phyloP scores from a whole-genome alignment of 2,113 vertebrate species.

The Thalassarche chlororhynchos region DNA sequence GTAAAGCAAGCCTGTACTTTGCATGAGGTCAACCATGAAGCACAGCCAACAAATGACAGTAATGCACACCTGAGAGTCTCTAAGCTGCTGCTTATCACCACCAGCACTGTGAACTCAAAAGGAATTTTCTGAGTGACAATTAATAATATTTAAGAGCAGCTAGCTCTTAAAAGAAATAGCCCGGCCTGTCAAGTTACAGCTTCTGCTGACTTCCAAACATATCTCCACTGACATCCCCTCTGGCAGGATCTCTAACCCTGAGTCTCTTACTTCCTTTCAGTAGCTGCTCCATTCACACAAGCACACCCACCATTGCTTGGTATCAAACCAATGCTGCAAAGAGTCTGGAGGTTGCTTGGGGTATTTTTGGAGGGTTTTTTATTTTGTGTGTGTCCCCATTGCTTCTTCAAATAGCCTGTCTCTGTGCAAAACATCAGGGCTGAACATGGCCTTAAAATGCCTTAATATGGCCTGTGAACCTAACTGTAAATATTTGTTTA shows the following conservation, averaged over 20 bases:
- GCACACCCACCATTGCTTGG: not conserved
- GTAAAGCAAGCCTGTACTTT: not conserved
- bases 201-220: not conserved
- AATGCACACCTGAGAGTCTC: not conserved
- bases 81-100: not conserved
- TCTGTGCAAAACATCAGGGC: not conserved
- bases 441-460: not conserved
- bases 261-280: not conserved
- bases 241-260: not conserved
- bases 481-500: not conserved
- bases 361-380: not conserved
- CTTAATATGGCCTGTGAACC: not conserved
- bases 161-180: not conserved
- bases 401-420: not conserved
- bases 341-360: not conserved
- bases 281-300: not conserved
- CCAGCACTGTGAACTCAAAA: not conserved
- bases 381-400: not conserved
- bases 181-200: not conserved
- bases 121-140: not conserved
- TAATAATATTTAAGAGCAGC: not conserved
- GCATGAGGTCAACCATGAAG: accelerated
- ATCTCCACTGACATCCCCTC: not conserved
- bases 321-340: not conserved
- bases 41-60: not conserved